Evolutionary conservation across 30 jellyfish, hydroid and myxozoan species (phyloP), one percentile per base, ranked within the genome.

Genomic region (Morbakka virulenta): DNA sequence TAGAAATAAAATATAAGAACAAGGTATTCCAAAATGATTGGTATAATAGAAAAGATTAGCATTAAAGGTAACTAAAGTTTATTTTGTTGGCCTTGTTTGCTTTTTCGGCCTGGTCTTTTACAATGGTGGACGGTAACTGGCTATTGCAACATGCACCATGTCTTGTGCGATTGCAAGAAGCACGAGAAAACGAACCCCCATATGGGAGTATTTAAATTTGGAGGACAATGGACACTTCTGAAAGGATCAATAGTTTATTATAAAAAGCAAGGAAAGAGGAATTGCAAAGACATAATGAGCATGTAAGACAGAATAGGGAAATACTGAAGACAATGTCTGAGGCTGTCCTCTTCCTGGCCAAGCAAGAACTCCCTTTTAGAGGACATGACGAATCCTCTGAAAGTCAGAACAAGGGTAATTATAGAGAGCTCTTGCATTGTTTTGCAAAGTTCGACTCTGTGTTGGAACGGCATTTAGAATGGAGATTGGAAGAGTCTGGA

Each of bases 41-140:
- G 84, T 79, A 79, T 49, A 35, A 3, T 1, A 67, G 29, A 22
- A 79, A 50, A 50, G 76, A 41, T 52, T 41, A 17, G 57, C 57
- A 6, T 41, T 41, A 41, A 6, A 17, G 57, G 57, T 41, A 6
- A 30, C 67, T 14, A 79, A 62, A 22, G 80, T 2, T 67, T 76
- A 22, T 76, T 76, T 47, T 79, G 85, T 52, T 79, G 85, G 85
- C 90, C 84, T 6, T 79, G 85, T 29, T 52, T 79, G 49, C 71
- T 79, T 9, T 47, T 79, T 34, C 21, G 76, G 29, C 83, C 66
- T 65, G 83, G 84, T 12, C 32, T 32, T 23, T 76, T 73, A 1
- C 82, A 77, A 64, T 25, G 82, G 3, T 77, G 89, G 89, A 49
- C 89, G 21, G 79, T 31, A 28, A 28, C 87, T 3, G 87, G 87